Evolutionary conservation across 2,797 vertebrate species (phyloP).

Genomic region (Pogonophryne albipinna): DNA sequence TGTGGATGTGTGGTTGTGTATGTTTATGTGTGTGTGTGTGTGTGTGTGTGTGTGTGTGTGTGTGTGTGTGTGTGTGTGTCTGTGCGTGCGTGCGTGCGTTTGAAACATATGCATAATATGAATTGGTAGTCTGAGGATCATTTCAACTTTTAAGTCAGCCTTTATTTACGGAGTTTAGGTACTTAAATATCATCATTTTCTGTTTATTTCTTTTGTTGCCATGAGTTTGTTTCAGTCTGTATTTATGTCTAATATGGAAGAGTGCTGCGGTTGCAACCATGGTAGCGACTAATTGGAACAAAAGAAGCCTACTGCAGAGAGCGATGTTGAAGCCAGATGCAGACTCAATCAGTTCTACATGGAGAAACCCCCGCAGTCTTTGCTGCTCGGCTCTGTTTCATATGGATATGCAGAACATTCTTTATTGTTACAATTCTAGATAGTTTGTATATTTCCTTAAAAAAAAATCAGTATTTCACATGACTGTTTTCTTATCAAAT

Average conservation of each 20-base stretch:
- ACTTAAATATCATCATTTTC: not conserved
- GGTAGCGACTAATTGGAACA: constrained; percentile 55
- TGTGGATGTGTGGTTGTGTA: constrained; percentile 14
- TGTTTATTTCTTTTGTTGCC: not conserved
- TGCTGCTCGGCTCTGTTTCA: not conserved
- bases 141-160: not conserved
- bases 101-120: not conserved
- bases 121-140: not conserved
- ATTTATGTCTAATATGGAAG: constrained; percentile 12
- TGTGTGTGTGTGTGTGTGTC: not conserved
- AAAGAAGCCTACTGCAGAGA: constrained; percentile 35
- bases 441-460: not conserved
- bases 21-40: constrained; percentile 1
- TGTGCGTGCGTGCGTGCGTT: not conserved
- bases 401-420: not conserved
- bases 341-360: constrained; percentile 46
- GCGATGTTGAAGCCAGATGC: constrained; percentile 16
- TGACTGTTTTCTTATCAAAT: constrained; percentile 31
- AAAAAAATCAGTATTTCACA: not conserved
- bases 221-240: constrained; percentile 13
- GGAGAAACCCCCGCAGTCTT: constrained; percentile 24
- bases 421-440: not conserved
- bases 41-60: constrained; percentile 1
- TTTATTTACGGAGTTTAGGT: not conserved
- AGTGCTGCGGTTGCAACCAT: constrained; percentile 36